A percentile compares a stretch with the other conserved stretches of the same genome.
These are phyloP conservation scores for Vireo griseus DNA, from an alignment of 2,797 vertebrate genomes.

Conservation along the genomic window DNA sequence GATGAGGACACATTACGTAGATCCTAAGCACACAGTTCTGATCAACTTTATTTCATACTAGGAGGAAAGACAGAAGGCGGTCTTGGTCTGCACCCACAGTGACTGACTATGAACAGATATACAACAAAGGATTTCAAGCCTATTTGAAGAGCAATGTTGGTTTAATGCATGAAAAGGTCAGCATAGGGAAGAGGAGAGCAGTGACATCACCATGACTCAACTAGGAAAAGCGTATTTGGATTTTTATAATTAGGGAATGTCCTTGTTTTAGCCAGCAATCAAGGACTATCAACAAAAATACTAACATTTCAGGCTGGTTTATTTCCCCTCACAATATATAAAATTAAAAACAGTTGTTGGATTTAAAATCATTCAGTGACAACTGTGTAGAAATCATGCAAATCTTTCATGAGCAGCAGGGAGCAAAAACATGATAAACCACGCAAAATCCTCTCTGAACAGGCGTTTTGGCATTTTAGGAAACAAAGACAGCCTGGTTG, in stretches of 20 bases:
- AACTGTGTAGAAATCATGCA: slow-evolving; percentile 47
- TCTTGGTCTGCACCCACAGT: background rate
- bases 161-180: background rate
- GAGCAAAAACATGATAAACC: background rate
- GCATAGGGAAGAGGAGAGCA: background rate
- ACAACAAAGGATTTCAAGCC: background rate
- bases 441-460: background rate
- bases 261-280: slow-evolving; percentile 8
- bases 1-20: background rate
- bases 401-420: background rate
- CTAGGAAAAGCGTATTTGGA: background rate
- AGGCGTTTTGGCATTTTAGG: background rate
- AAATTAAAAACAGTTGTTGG: slow-evolving; percentile 34
- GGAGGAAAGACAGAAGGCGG: background rate
- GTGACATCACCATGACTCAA: background rate
- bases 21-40: background rate
- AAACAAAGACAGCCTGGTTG: background rate
- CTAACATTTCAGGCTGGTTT: background rate
- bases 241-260: background rate
- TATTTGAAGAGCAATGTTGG: background rate
- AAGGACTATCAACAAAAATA: slow-evolving; percentile 43
- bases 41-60: background rate
- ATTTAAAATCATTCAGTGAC: slow-evolving; percentile 38
- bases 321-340: background rate
- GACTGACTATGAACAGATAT: background rate